These are phyloP conservation scores for Nesogale talazaci DNA, from an alignment of 2,113 vertebrate genomes.

Conservation along the genomic window DNA sequence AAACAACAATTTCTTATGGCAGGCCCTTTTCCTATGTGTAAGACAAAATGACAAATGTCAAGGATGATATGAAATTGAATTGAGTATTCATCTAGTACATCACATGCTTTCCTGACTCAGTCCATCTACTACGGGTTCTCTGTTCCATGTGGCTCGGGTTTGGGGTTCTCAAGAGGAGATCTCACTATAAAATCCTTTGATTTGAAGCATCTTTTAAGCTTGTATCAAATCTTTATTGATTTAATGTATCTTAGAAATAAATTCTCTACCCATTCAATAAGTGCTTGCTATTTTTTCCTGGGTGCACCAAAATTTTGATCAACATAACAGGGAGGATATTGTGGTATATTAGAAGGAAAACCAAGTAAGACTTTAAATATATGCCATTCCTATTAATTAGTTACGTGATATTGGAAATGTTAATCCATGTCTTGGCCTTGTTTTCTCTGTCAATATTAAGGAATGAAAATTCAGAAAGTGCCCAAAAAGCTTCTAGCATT, in stretches of 20 bases:
- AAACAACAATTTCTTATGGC: no score
- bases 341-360: not conserved
- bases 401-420: not conserved
- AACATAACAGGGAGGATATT: not conserved
- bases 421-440: not conserved
- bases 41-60: no score
- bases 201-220: not conserved
- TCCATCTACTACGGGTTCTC: not conserved
- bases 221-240: not conserved
- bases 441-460: not conserved
- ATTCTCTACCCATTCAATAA: not conserved
- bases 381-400: not conserved
- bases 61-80: no score
- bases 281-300: not conserved
- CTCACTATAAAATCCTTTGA: not conserved
- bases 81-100: not conserved
- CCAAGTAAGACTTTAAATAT: not conserved
- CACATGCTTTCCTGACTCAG: not conserved
- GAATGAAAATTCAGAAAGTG: not conserved
- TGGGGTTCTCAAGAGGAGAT: not conserved
- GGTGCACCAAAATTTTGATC: not conserved
- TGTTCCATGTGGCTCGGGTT: not conserved
- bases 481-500: not conserved
- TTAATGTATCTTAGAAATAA: not conserved
- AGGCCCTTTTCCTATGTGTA: no score